Evolutionary conservation across 2,888 invertebrate species (phyloP), one percentile per base, ranked within the genome.

Genomic region (Spilarctia lutea): DNA sequence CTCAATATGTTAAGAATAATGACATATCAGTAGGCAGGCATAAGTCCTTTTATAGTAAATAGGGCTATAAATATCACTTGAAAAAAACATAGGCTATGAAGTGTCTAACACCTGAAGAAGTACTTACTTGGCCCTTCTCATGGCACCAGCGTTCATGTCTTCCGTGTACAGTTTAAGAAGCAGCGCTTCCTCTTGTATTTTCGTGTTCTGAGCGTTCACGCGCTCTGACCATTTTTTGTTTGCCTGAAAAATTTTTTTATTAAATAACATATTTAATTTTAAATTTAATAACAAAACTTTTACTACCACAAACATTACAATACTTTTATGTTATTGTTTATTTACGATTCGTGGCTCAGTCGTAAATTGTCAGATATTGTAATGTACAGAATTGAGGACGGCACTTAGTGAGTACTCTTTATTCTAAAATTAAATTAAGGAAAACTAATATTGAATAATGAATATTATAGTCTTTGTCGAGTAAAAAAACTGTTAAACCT

Each of bases 91-190:
- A 13, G n/a, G n/a, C 13, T n/a, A 27, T 2, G 52, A n/a, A 56
- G n/a, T 56, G n/a, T 56, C n/a, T n/a, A n/a, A 27, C 27, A 60
- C 4, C 27, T 27, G 27, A 60, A 27, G 0, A 60, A 60, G 13
- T 56, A n/a, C 85, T 87, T 87, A 95, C 95, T 91, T 95, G 0
- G 79, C 77, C 79, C 95, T 89, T 74, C 94, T 89, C 65, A 20
- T 81, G 2, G 94, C 90, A 0, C 89, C 89, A 2, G 94, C 93
- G 0, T 84, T 70, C 94, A 94, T 94, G 66, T 95, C 95, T 48
- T 94, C 95, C 0, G 91, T 84, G 81, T 96, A 96, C 20, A 95
- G 69, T 81, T 92, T 93, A 11, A 96, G 86, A 1, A 96, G 91
- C 0, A 93, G 60, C 6, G 89, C 87, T 75, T 95, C 93, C 81